Conservation (phyloP, 2,113 vertebrate genomes). For the Fregetta grallaria region DNA sequence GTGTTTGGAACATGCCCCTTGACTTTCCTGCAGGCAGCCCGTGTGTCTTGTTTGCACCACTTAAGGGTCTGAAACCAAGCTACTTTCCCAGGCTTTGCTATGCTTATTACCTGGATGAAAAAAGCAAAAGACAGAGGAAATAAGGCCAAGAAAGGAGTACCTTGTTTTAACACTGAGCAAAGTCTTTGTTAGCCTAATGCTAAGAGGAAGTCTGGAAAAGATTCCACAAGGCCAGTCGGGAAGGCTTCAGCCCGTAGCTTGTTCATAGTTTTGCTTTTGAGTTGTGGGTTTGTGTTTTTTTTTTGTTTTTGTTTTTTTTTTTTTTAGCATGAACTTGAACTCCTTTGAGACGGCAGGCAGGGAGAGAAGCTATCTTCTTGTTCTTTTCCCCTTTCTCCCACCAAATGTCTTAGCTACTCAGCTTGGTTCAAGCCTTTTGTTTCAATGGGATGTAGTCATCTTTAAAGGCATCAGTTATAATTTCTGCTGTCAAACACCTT, state of each 20-base stretch:
- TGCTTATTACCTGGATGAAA: not conserved
- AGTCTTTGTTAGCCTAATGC: not conserved
- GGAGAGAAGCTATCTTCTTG: not conserved
- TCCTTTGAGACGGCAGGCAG: not conserved
- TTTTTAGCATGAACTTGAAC: not conserved
- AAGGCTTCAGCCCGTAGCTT: not conserved
- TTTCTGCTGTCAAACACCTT: not conserved
- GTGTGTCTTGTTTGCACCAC: rapidly evolving
- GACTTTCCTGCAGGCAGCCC: not conserved
- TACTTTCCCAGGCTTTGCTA: not conserved
- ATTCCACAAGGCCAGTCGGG: not conserved
- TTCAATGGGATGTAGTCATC: not conserved
- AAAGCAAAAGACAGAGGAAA: not conserved
- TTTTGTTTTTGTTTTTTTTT: not conserved
- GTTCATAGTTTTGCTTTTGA: not conserved
- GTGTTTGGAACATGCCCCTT: not conserved
- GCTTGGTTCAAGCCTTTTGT: not conserved
- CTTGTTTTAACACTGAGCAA: not conserved
- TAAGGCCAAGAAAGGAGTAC: not conserved
- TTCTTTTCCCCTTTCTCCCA: not conserved
- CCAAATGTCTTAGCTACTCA: too few species aligned
- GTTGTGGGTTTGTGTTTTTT: not conserved
- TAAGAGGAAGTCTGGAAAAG: not conserved
- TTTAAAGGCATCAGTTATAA: not conserved
- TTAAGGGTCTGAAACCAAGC: not conserved